Base-by-base conservation (phyloP, 1,140 invertebrate genomes). In the Orchesella cincta region DNA sequence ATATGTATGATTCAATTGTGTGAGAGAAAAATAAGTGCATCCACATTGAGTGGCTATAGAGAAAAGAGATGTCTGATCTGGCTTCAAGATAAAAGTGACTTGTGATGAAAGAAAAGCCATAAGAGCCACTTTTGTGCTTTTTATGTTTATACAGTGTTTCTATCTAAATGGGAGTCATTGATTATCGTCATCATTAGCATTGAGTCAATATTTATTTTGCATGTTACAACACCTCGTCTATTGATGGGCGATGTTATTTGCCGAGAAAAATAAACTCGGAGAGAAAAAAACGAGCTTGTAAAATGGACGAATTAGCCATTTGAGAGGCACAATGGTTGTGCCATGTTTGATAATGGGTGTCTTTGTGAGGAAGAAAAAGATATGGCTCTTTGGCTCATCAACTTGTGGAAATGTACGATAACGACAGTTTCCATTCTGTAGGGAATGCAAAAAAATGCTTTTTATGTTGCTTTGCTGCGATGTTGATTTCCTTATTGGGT, bases 161-260 rank as follows among this genome's bases (percentile, higher is more conserved):
- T 33, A 18, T 67, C 1, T 67, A 46, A 46, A 33, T 67, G 62
- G 29, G 62, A 31, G 28, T 67, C 62, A 67, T 67, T 67, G 62
- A 67, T 67, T 67, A 67, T 67, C 62, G 33, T 67, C 62, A 67
- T 67, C 31, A 67, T 29, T 33, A 33, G 62, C 12, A 67, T 67
- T 3, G 62, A 31, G 62, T 67, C 26, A 67, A 67, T 67, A 67
- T 67, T 67, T 8, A 67, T 23, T 46, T 67, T 67, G 23, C n/a
- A 67, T 67, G 26, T 67, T 67, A 31, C 62, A 67, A 14, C 62
- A 67, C 62, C 29, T 29, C 62, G 29, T 33, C 14, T 67, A 31
- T 67, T n/a, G n/a, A n/a, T n/a, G 23, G 52, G 12, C 12, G 23
- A 57, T 46, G 39, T 5, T 8, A 46, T 46, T 5, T 18, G 39